Evolutionary conservation across 37 sponge, comb jelly and placozoan genomes (phyloP), one percentile per base, ranked within the genome.

Genomic region (Eunapius fragilis): DNA sequence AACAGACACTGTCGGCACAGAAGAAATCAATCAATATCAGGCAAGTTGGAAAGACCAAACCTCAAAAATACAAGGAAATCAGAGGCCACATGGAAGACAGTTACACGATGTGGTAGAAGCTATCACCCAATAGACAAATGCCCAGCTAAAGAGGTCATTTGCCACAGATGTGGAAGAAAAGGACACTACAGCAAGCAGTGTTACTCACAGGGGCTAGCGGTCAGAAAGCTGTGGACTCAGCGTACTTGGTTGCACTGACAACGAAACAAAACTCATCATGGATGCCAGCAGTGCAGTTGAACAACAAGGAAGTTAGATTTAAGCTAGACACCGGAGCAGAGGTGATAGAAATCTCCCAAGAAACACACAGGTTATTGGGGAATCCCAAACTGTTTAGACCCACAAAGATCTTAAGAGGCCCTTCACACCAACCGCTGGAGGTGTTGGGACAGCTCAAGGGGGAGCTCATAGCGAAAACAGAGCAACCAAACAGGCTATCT

Each of bases 291-390:
- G 2, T 91, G 25, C 34, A 67, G 19, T 30, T 91, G 5, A 37
- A 72, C 1, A 68, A 75, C 9, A 45, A 47, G 32, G n/a, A 69
- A 11, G 68, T 74, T n/a, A 38, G 26, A 11, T 91, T 91, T 67
- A 91, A 91, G 48, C 48, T 91, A 34, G 88, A 91, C 71, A 91
- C 84, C 4, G 92, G 92, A 35, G 87, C 92, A 17, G 84, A 87
- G 76, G 92, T 87, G 13, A 84, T 84, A 10, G 92, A 74, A 14
- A 68, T 91, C 32, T 80, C 92, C 7, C 50, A 73, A 31, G 76
- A 82, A 36, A 28, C 47, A 41, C 87, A 74, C 70, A 31, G 84
- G 23, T 19, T 33, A 13, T 68, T 91, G 10, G 67, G 50, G 3
- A 27, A 31, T 12, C 24, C 9, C 6, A 24, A 72, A 22, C 71